Percentiles rank a stretch among this genome's conserved stretches.
These are phyloP conservation scores for Octopus bimaculoides DNA, from an alignment of 1,140 invertebrate genomes.

Conservation along the genomic window DNA sequence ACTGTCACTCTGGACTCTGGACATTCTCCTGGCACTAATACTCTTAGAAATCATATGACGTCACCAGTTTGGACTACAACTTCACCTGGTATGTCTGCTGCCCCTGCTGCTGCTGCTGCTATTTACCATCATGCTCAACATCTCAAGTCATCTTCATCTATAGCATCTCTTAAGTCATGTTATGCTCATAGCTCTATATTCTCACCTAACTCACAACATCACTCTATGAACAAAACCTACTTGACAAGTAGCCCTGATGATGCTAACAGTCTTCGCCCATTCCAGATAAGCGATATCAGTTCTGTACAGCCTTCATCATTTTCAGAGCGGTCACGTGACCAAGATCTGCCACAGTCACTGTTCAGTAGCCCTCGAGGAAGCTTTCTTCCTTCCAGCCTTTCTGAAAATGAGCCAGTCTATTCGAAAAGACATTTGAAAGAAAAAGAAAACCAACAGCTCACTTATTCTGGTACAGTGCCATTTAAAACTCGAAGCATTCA, in stretches of 20 bases:
- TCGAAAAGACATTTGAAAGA: neutral
- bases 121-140: neutral
- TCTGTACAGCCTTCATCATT: conserved; percentile 45
- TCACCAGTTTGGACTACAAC: conserved; percentile 4
- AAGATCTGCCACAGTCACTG: conserved; percentile 22
- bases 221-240: conserved; percentile 24
- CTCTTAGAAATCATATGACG: neutral
- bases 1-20: neutral
- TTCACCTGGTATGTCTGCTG: neutral
- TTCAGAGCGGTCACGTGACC: conserved; percentile 22
- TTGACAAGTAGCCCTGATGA: conserved; percentile 31
- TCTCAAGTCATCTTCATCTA: conserved; percentile 6
- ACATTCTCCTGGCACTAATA: neutral
- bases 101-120: neutral
- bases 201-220: conserved; percentile 32
- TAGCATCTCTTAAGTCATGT: conserved; percentile 7
- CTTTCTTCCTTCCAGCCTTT: conserved; percentile 12
- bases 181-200: conserved; percentile 14
- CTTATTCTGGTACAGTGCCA: neutral
- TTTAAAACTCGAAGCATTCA: conserved; percentile 5
- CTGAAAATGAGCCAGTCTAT: conserved; percentile 8
- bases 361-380: conserved; percentile 19
- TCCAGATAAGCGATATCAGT: conserved; percentile 42
- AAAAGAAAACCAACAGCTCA: neutral
- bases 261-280: conserved; percentile 20